Evolutionary conservation across 2,888 invertebrate genomes (phyloP).

Genomic region (Cordilura impudica): DNA sequence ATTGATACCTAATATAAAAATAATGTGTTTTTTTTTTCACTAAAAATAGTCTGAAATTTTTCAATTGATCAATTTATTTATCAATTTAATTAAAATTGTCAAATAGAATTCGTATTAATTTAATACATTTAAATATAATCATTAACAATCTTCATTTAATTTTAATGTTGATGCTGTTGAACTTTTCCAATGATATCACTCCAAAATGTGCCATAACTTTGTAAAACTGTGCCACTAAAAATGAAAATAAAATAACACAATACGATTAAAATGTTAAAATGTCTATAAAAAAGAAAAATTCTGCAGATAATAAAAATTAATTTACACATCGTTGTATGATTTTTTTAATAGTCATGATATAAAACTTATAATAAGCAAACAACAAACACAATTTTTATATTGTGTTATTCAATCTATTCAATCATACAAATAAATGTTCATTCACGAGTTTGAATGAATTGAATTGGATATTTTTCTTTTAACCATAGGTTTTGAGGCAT

Average conservation of each 20-base stretch:
- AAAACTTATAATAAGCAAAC: no score
- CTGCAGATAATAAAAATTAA: no score
- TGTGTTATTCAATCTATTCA: not conserved
- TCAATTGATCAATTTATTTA: no score
- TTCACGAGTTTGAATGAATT: no score
- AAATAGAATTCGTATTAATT: conserved; percentile 37
- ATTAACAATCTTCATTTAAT: not conserved
- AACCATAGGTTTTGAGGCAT: not conserved
- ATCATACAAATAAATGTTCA: not conserved
- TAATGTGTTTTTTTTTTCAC: no score
- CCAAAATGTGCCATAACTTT: conserved; percentile 88
- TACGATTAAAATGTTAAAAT: not conserved
- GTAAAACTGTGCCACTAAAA: conserved; percentile 87
- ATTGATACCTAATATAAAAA: no score
- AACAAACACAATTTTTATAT: not conserved
- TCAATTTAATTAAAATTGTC: no score
- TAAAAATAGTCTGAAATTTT: no score
- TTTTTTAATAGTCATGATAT: not conserved
- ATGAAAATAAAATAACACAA: conserved; percentile 5
- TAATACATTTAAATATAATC: conserved; percentile 24
- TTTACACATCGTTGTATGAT: no score
- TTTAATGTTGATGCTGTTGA: conserved; percentile 65
- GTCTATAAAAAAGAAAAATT: not conserved
- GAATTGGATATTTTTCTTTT: not conserved
- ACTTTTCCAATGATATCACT: conserved; percentile 82